Base-by-base conservation (phyloP, 2,113 vertebrate genomes). In the Burhinus oedicnemus region DNA sequence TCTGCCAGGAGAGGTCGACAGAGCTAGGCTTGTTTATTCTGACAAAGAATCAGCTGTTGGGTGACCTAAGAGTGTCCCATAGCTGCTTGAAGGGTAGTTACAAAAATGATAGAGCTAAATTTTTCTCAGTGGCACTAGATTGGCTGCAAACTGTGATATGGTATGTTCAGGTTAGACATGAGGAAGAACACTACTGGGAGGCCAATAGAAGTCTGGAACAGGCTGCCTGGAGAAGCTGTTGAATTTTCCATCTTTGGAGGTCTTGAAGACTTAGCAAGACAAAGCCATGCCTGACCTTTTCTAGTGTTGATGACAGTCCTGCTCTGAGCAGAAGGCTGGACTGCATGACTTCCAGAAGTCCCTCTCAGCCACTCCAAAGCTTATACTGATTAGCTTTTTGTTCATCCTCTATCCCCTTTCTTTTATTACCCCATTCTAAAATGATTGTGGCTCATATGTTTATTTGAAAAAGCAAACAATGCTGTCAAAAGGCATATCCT, bases 131-230 rank as follows among this genome's bases (percentile, higher is more conserved):
- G 38, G 25, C 8, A 2, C 29, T 29, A 61, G n/a, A 38, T 13
- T 30, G 25, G 29, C 45, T 44, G 17, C 34, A 69, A 38, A 11
- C 29, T 30, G 6, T 34, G n/a, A 10, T n/a, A 5, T 1, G 4
- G 2, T n/a, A 21, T 80, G 68, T 36, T 72, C 0, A 6, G 25
- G 6, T 90, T 61, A 69, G 66, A 29, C 0, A 1, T 6, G 17
- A 80, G 36, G 27, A 76, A 23, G 47, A 69, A 15, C 0, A 0
- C 12, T 65, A 0, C 25, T 23, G 32, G 18, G 40, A 75, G 45
- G 18, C 15, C 27, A 32, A 0, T 14, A 7, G 12, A 55, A 26
- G 18, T 16, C n/a, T 21, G 10, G 65, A 34, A 19, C 25, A 54
- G 45, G 32, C 29, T 76, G 32, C 15, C 27, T 60, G 42, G 55